Evolutionary conservation across 2,797 vertebrate genomes (phyloP), one percentile per base, ranked within the genome.

Genomic region (Lophotriccus pileatus): DNA sequence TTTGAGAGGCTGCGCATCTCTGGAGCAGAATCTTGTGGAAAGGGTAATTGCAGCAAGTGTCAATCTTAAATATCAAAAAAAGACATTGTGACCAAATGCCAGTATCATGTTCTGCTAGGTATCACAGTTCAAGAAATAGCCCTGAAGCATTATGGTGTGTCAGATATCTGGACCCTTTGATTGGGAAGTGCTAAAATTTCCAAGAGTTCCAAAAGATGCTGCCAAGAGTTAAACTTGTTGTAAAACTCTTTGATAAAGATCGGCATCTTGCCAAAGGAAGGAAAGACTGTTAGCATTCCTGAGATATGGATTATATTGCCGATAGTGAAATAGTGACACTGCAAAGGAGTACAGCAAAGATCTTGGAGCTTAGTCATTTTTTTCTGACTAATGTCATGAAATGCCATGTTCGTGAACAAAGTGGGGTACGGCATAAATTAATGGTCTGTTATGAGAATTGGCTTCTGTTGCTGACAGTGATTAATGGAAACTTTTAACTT

Each of bases 21-120:
- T 56, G 93, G 93, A 96, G 93, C 94, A 97, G 95, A 90, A 95
- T 93, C 93, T 94, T 69, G 92, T 22, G 15, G 97, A 97, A 97
- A 97, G 97, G 95, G 94, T 97, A 96, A 98, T 97, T 96, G 94
- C 93, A 86, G 80, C 73, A 90, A 94, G 96, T 93, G 96, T 95
- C 96, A 95, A 83, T 96, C 93, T 90, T 93, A 94, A 87, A 93
- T 95, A 89, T 95, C 64, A 93, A 91, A 95, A 96, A 97, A 96
- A 94, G 94, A 81, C 94, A 91, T 91, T 90, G 84, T 96, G 94
- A 95, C 93, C 91, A 94, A 94, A 93, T 90, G 87, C 88, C 73
- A 59, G 89, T 70, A 78, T 95, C 90, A 7, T 88, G 89, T 96
- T 93, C 90, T 93, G 52, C 32, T 83, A 93, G 94, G 86, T 91